A percentile compares a stretch with the other conserved stretches of the same genome.
Evolutionary conservation across 2,113 vertebrate species (phyloP).

Genomic region (Melanostigma gelatinosum): DNA sequence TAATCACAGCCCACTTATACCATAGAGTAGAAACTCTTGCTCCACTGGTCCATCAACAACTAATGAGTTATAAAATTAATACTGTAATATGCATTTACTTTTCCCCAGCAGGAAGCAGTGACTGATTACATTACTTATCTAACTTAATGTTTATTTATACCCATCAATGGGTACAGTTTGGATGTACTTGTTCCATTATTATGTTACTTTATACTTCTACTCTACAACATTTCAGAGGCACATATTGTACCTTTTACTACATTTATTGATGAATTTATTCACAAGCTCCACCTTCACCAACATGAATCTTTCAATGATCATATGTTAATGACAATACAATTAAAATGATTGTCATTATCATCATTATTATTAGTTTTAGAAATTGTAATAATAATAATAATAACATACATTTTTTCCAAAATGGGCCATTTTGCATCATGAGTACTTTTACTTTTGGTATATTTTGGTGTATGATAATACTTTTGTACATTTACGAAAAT

Average conservation of each 20-base stretch:
- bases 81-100: neutral
- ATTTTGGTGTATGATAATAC: too few species aligned
- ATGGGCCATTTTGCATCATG: too few species aligned
- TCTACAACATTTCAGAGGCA: neutral
- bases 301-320: neutral
- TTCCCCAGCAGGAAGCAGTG: conserved; percentile 4
- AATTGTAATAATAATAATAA: too few species aligned
- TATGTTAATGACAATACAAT: too few species aligned
- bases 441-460: too few species aligned
- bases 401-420: too few species aligned
- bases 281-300: neutral
- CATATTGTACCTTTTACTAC: neutral
- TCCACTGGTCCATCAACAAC: neutral
- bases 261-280: neutral
- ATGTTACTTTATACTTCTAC: neutral
- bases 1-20: neutral
- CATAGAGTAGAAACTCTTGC: neutral
- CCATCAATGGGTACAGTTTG: neutral
- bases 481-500: too few species aligned
- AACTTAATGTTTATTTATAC: neutral
- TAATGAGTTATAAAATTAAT: neutral
- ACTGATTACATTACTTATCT: conserved; percentile 22
- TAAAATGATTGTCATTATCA: too few species aligned
- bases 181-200: neutral
- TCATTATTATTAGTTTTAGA: too few species aligned